A percentile compares a stretch with the other conserved stretches of the same genome.
Evolutionary conservation across 2,113 vertebrate species (phyloP).

Genomic region (Speoplatyrhinus poulsoni): DNA sequence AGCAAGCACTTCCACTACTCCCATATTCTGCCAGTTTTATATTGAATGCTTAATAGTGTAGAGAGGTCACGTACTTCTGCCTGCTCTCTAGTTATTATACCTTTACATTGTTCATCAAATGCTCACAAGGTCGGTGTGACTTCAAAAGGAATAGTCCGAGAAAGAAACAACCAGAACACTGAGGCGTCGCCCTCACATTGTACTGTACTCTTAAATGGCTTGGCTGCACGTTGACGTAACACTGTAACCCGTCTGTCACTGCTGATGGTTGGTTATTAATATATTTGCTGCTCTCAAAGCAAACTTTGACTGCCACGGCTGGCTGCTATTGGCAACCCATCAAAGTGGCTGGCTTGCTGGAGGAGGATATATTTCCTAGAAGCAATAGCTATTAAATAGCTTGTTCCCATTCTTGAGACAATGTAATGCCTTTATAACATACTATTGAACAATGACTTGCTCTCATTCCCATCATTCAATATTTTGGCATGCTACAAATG

Average conservation of each 20-base stretch:
- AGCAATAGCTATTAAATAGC: conserved; percentile 30
- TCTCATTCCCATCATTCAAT: conserved; percentile 27
- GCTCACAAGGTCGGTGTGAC: not conserved
- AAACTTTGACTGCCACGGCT: not conserved
- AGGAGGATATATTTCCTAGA: not conserved
- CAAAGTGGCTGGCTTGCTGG: not conserved
- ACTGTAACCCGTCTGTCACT: conserved; percentile 16
- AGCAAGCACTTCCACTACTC: conserved; percentile 24
- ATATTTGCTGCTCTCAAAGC: not conserved
- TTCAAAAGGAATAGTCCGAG: not conserved
- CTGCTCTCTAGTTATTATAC: conserved; percentile 4
- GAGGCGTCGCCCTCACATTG: conserved; percentile 13
- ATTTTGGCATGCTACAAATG: conserved; percentile 32
- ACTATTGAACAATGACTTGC: conserved; percentile 26
- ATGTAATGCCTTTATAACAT: conserved; percentile 33
- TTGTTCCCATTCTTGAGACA: conserved; percentile 20
- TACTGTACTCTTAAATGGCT: conserved; percentile 20
- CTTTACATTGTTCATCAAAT: conserved; percentile 5
- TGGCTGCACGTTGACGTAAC: conserved; percentile 25
- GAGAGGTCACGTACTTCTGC: conserved; percentile 33
- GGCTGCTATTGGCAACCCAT: no score
- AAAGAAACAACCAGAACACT: conserved; percentile 1
- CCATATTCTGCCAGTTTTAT: conserved; percentile 4
- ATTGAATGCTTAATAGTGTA: conserved; percentile 3
- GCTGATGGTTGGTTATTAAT: conserved; percentile 24